A percentile compares a stretch with the other conserved stretches of the same genome.
Conservation (phyloP, 1,140 invertebrate species). For the Wiebesia pumilae region DNA sequence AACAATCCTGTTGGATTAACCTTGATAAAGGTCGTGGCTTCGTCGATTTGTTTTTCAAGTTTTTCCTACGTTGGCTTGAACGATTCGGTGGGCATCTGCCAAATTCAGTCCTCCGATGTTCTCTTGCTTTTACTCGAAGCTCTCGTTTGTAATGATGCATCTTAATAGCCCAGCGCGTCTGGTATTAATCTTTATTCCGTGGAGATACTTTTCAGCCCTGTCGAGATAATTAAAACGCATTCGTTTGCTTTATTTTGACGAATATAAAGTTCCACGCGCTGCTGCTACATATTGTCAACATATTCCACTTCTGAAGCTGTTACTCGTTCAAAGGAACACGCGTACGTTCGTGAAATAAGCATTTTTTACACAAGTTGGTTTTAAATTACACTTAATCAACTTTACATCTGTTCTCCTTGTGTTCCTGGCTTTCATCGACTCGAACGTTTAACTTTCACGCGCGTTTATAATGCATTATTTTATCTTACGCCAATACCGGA, state of each 20-base stretch:
- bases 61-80: not conserved
- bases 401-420: no score
- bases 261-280: not conserved
- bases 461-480: no score
- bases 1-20: constrained; percentile 29
- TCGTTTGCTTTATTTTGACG: constrained; percentile 8
- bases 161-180: not conserved
- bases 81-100: not conserved
- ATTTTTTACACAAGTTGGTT: no score
- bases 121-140: not conserved
- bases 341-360: no score
- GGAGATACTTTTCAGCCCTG: not conserved
- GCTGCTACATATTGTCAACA: not conserved
- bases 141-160: constrained; percentile 22
- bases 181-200: constrained; percentile 31
- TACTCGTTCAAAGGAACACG: not conserved
- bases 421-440: no score
- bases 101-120: constrained; percentile 20
- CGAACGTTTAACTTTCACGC: no score
- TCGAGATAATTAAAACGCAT: constrained; percentile 1
- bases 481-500: no score
- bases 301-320: not conserved
- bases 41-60: not conserved
- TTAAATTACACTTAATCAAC: no score
- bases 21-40: constrained; percentile 27